Evolutionary conservation across 2,888 invertebrate genomes (phyloP), one percentile per base, ranked within the genome.

Genomic region (Mesorhabditis belari): DNA sequence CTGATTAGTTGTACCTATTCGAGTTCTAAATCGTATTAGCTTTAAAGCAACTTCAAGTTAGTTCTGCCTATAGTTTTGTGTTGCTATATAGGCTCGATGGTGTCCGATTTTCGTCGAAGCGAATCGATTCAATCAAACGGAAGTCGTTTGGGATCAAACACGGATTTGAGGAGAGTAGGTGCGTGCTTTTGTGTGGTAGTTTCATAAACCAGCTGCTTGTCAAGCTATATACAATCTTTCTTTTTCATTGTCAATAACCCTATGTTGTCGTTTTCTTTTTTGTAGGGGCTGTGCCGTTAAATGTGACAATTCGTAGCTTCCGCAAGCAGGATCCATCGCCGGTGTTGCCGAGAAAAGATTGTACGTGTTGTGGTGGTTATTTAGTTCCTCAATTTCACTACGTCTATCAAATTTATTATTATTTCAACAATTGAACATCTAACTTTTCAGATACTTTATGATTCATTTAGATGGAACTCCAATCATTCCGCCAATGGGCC

Each of bases 321-420:
- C 64, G 63, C 29, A 74, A 73, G 60, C 61, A 68, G 17, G 71
- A 77, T 60, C 76, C 77, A 27, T 75, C 74, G 5, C 77, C 77
- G 3, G 70, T 67, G 6, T 63, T 74, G 28, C 73, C 73, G 57
- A 59, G 77, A 21, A 76, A 74, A 66, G 70, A 62, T 63, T 77
- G 77, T 77, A 71, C 59, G 64, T 64, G 27, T 51, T 26, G n/a
- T 27, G 27, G 19, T 27, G 28, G 49, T 56, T 58, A 49, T 29
- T 26, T 26, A 58, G 50, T 49, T 27, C 55, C 25, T 54, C n/a
- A n/a, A n/a, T n/a, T n/a, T n/a, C n/a, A n/a, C n/a, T n/a, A n/a
- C n/a, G n/a, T n/a, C n/a, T n/a, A n/a, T 44, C 29, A 27, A 27
- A 17, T 62, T n/a, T 49, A 27, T 57, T 55, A 12, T 57, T 27